These are phyloP conservation scores for Hipparchia sbordonii DNA, from an alignment of 2,888 invertebrate species.

Conservation along the genomic window DNA sequence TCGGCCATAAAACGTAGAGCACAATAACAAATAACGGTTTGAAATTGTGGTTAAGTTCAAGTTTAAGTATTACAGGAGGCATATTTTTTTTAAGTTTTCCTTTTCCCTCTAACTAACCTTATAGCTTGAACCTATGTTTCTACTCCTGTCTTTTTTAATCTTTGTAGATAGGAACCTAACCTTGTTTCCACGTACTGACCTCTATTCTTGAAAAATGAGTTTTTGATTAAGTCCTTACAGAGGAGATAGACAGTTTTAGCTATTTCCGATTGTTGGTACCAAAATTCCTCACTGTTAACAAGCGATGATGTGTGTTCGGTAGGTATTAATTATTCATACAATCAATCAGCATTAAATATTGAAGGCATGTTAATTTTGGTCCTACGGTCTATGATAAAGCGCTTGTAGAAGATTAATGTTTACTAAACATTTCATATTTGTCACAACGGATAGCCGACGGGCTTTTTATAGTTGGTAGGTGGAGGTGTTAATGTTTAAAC, in stretches of 20 bases:
- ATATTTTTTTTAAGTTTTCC: no score
- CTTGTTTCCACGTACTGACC: no score
- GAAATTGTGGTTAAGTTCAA: neutral
- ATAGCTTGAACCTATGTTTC: no score
- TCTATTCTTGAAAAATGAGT: no score
- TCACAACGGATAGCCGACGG: neutral
- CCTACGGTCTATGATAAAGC: constrained; percentile 1
- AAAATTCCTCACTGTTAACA: neutral
- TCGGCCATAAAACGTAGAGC: neutral
- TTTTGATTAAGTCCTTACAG: no score
- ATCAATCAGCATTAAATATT: constrained; percentile 21
- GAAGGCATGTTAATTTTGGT: constrained; percentile 17
- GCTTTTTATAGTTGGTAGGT: neutral
- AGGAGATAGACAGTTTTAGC: neutral
- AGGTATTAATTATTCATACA: constrained; percentile 16
- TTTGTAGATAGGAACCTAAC: no score
- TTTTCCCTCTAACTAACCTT: no score
- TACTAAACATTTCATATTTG: constrained; percentile 1
- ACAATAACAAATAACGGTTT: neutral
- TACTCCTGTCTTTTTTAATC: no score
- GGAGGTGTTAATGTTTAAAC: neutral
- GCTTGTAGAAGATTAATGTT: constrained; percentile 5
- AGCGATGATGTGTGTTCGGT: neutral
- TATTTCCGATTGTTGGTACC: neutral
- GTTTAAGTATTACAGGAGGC: no score